Percentiles rank a stretch among this genome's conserved stretches.
phyloP scores from a whole-genome alignment of 2,888 invertebrate genomes.

The Deroplatys truncata region DNA sequence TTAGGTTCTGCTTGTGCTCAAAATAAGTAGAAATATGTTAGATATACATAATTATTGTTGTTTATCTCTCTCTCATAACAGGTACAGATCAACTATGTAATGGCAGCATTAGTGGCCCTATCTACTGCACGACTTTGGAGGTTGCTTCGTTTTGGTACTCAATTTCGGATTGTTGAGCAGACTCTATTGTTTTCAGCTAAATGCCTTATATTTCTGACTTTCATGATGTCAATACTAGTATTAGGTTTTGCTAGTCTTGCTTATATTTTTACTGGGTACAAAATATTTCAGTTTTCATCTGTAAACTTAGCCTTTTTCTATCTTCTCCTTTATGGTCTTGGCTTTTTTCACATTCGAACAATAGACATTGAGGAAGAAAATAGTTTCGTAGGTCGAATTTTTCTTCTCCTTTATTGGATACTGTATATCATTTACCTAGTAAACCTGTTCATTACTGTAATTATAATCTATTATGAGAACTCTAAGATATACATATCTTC shows the following conservation, averaged over 20 bases:
- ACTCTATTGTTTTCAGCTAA: background rate
- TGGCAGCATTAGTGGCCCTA: constrained; percentile 4
- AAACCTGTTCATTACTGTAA: background rate
- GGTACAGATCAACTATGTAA: background rate
- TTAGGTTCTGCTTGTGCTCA: too few species aligned
- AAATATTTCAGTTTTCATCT: background rate
- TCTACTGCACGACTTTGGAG: constrained; percentile 22
- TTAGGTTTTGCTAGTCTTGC: background rate
- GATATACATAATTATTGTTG: too few species aligned
- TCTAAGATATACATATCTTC: background rate
- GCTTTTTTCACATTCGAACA: background rate
- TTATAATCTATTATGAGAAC: background rate
- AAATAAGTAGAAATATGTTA: too few species aligned
- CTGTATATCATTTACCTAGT: background rate
- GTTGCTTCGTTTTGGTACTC: constrained; percentile 7
- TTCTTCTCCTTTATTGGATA: background rate
- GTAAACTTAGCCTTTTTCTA: background rate
- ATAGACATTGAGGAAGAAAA: background rate
- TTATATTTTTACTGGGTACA: background rate
- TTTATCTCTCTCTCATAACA: background rate
- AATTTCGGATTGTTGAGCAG: constrained; percentile 13
- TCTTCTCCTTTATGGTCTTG: background rate
- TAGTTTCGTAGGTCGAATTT: background rate
- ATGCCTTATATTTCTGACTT: background rate
- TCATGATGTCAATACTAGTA: background rate